These are phyloP conservation scores for Ophiodon elongatus DNA, from an alignment of 2,113 vertebrate genomes.

Conservation along the genomic window DNA sequence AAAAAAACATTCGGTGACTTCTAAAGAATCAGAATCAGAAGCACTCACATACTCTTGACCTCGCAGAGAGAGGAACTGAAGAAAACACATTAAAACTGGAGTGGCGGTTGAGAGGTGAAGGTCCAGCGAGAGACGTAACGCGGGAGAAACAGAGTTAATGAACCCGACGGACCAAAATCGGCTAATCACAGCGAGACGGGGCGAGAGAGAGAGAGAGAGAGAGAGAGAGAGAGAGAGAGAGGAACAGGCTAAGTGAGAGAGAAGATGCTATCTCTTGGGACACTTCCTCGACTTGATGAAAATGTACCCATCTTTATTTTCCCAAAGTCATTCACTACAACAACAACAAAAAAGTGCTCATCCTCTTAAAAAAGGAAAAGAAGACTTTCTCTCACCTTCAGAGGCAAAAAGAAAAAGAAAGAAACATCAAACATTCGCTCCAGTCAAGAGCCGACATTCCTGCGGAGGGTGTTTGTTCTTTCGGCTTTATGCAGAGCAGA, in stretches of 20 bases:
- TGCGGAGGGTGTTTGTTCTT: conserved; percentile 7
- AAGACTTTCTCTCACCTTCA: conserved; percentile 25
- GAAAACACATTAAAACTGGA: not conserved
- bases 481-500: not conserved
- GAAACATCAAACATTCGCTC: conserved; percentile 30
- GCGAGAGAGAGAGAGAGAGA: not conserved
- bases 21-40: too few relatives aligned
- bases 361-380: not conserved
- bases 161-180: not conserved
- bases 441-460: conserved; percentile 19
- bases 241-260: too few relatives aligned
- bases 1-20: not conserved
- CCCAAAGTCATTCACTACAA: conserved; percentile 28
- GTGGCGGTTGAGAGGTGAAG: not conserved
- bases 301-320: conserved; percentile 35
- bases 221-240: not conserved
- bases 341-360: not conserved
- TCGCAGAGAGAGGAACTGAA: not conserved
- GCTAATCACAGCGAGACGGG: not conserved
- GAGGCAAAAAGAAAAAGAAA: not conserved
- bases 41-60: not conserved
- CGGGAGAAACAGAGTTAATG: not conserved
- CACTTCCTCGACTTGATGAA: conserved; percentile 22
- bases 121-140: not conserved
- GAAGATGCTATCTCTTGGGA: conserved; percentile 34